Base-by-base conservation (phyloP, 2,888 invertebrate species). In the Stenoptilia bipunctidactyla region DNA sequence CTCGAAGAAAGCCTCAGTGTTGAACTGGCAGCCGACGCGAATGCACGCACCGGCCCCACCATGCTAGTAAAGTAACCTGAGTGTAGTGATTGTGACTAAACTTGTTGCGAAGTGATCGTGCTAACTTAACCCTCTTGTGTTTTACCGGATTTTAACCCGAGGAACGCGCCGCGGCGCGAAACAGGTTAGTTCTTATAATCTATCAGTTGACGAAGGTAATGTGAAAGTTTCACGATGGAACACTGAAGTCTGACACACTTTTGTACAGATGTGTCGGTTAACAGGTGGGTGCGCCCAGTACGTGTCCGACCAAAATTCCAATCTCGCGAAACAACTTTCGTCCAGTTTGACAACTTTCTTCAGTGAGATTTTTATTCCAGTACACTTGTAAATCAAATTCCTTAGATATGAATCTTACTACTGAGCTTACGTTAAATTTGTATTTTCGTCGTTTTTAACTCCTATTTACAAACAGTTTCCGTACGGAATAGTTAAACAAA, bases 171-270 rank as follows among this genome's bases (percentile, higher is more conserved):
- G 66, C 62, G 70, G 71, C 69, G 67, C 66, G 57, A 53, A 66
- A 63, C 72, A 80, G 80, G 80, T 80, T 62, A 59, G 72, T 70
- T 42, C 49, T 36, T 14, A 20, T 20, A 20, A 3, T 3, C 20
- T 20, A 20, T 20, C 20, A 20, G 20, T 20, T 20, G 70, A 73
- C 66, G 75, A 76, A 77, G 75, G 72, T 76, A 67, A 82, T 79
- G 83, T 83, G 83, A 83, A 83, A 83, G 82, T 82, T 72, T 63
- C 65, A 68, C 66, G n/a, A n/a, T n/a, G n/a, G n/a, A n/a, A n/a
- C 74, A 67, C 71, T 69, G 66, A 74, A 77, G 76, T 76, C 66
- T 82, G 82, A 80, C 82, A 83, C 64, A 83, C 82, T 80, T 82
- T 77, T 77, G 68, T 66, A 61, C 79, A 76, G 76, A 77, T 76